Evolutionary conservation across 2,113 vertebrate genomes (phyloP).

Genomic region (Danionella cerebrum): DNA sequence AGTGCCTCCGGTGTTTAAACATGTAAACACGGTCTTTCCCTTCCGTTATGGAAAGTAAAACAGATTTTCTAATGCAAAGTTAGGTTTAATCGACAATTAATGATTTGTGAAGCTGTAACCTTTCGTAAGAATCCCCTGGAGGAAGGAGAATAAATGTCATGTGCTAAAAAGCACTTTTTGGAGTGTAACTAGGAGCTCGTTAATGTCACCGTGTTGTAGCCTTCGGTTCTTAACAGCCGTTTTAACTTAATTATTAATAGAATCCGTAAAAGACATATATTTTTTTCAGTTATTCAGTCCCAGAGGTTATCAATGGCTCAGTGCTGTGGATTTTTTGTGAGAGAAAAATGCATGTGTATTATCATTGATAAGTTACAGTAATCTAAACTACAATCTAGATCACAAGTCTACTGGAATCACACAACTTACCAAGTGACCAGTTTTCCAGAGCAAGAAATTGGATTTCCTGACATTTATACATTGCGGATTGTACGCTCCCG

Average conservation of each 20-base stretch:
- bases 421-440: too few relatives aligned
- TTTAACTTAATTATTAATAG: not conserved
- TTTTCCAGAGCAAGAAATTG: too few relatives aligned
- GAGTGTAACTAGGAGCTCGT: not conserved
- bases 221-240: not conserved
- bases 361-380: too few relatives aligned
- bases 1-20: not conserved
- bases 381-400: too few relatives aligned
- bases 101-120: not conserved
- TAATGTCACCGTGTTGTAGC: not conserved
- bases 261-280: conserved; percentile 13
- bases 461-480: too few relatives aligned
- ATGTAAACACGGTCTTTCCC: too few relatives aligned
- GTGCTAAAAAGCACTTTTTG: not conserved
- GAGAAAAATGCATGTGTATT: too few relatives aligned
- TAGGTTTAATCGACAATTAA: not conserved
- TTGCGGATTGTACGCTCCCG: too few relatives aligned
- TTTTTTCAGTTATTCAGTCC: not conserved
- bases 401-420: too few relatives aligned
- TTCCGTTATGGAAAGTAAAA: not conserved
- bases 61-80: not conserved
- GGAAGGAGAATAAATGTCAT: not conserved
- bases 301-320: not conserved
- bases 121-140: not conserved
- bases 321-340: too few relatives aligned